These are phyloP conservation scores for Ophioninae sp. DNA, from an alignment of 2,888 invertebrate genomes.

Conservation along the genomic window DNA sequence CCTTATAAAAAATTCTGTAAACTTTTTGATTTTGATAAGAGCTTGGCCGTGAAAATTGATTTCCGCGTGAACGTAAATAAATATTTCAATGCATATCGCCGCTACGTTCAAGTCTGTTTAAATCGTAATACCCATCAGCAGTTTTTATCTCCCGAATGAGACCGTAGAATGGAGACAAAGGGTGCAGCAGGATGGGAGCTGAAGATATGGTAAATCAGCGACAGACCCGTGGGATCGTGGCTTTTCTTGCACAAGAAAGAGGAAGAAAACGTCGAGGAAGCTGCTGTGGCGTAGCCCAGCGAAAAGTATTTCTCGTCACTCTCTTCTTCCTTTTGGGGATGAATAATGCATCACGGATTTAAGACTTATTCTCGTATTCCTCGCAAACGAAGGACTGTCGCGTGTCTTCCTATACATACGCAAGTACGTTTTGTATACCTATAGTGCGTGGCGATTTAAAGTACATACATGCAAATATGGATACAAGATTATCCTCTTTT, in stretches of 20 bases:
- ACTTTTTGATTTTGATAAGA: neutral
- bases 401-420: neutral
- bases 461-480: conserved; percentile 5
- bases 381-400: conserved; percentile 50
- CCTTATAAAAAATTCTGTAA: no score
- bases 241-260: conserved; percentile 27
- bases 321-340: conserved; percentile 50
- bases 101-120: neutral
- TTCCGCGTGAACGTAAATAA: neutral
- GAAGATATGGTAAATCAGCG: conserved; percentile 33
- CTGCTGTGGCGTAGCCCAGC: conserved; percentile 24
- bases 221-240: conserved; percentile 38
- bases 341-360: conserved; percentile 66
- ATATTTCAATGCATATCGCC: conserved; percentile 8
- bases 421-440: conserved; percentile 2
- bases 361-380: conserved; percentile 63
- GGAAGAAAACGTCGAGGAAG: conserved; percentile 41
- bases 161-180: conserved; percentile 13
- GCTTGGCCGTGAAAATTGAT: neutral
- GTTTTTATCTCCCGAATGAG: conserved; percentile 6
- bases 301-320: conserved; percentile 35
- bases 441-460: conserved; percentile 12
- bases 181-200: neutral
- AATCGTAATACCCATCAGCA: neutral
- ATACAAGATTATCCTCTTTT: conserved; percentile 15